Evolutionary conservation across 2,888 invertebrate genomes (phyloP).

Genomic region (Aelia acuminata): DNA sequence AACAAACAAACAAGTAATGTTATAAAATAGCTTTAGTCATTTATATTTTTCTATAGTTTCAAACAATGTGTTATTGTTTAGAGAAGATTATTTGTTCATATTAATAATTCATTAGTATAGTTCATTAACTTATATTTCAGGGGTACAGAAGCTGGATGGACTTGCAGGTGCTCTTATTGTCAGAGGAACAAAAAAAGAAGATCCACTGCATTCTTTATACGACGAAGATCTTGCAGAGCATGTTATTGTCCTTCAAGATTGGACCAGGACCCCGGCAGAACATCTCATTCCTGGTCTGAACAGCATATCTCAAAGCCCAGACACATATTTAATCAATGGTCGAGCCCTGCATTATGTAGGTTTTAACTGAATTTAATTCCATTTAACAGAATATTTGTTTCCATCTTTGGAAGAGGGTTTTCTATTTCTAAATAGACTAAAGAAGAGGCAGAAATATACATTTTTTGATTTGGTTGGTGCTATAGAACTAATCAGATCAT

Average conservation of each 20-base stretch:
- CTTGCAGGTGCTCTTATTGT: slow-evolving; percentile 75
- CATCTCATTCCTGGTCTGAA: slow-evolving; percentile 70
- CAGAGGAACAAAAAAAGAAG: slow-evolving; percentile 71
- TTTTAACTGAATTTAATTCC: background rate
- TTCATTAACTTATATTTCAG: slow-evolving; percentile 68
- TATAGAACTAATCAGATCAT: no score
- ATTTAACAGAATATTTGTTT: background rate
- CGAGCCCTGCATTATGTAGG: slow-evolving; percentile 66
- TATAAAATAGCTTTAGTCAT: no score
- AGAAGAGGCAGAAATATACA: no score
- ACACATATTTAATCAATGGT: slow-evolving; percentile 69
- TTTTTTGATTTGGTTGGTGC: no score
- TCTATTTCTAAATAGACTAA: no score
- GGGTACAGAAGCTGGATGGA: slow-evolving; percentile 75
- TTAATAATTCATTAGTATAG: background rate
- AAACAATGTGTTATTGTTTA: no score
- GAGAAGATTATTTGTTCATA: background rate
- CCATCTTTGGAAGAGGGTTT: background rate
- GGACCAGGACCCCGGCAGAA: slow-evolving; percentile 69
- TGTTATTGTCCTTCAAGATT: slow-evolving; percentile 72
- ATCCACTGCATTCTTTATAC: slow-evolving; percentile 68
- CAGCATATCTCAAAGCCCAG: slow-evolving; percentile 68
- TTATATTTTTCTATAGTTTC: no score
- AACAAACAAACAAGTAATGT: no score
- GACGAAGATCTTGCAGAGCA: slow-evolving; percentile 71